Evolutionary conservation across 2,113 vertebrate species (phyloP).

Genomic region (Stegostoma tigrinum): DNA sequence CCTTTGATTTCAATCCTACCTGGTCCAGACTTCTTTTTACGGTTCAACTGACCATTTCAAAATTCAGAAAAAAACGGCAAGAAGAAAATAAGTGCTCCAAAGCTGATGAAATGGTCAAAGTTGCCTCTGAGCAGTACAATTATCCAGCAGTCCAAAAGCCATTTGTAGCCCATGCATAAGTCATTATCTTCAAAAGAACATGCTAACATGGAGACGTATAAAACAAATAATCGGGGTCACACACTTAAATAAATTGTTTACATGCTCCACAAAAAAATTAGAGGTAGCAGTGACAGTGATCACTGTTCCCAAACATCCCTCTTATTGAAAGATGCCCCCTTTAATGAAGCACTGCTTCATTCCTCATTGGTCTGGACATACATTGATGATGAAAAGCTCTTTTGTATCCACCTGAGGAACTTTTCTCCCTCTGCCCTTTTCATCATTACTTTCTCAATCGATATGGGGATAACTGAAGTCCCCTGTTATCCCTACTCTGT

Average conservation of each 20-base stretch:
- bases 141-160: too few species aligned
- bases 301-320: background rate
- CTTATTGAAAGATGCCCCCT: background rate
- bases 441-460: background rate
- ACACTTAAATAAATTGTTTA: too few species aligned
- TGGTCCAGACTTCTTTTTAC: background rate
- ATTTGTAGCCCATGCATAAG: too few species aligned
- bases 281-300: background rate
- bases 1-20: background rate
- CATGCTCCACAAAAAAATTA: too few species aligned
- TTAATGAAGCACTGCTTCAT: background rate
- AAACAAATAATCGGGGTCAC: too few species aligned
- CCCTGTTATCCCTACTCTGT: background rate
- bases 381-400: background rate
- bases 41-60: background rate
- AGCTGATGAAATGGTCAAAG: too few species aligned
- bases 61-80: too few species aligned
- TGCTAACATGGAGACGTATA: too few species aligned
- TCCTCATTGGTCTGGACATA: background rate
- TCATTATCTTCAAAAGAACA: too few species aligned
- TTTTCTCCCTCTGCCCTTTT: background rate
- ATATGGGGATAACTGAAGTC: background rate
- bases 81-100: too few species aligned
- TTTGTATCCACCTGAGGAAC: background rate
- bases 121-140: too few species aligned